Conservation (phyloP, 2,113 vertebrate species). For the Pitta sordida region DNA sequence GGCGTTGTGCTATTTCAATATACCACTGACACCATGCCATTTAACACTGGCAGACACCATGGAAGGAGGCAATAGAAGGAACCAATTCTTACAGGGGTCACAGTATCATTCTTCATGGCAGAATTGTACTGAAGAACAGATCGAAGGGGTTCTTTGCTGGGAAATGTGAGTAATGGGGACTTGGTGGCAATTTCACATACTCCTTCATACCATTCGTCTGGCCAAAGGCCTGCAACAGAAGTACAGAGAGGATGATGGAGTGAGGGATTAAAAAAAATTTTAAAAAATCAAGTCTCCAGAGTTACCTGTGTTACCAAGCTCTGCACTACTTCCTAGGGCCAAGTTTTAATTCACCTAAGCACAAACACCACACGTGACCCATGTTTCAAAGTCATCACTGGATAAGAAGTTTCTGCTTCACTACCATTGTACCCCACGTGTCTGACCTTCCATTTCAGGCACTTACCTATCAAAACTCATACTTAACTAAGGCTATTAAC, state of each 20-base stretch:
- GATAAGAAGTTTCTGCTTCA: background rate
- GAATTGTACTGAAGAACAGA: slow-evolving; percentile 98
- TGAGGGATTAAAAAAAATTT: background rate
- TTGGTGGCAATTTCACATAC: slow-evolving; percentile 97
- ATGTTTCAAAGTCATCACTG: background rate
- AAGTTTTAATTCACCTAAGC: background rate
- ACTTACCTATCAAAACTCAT: background rate
- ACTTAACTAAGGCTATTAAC: background rate
- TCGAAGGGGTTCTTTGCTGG: slow-evolving; percentile 92
- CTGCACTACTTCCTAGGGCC: background rate
- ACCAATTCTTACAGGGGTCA: slow-evolving; percentile 80
- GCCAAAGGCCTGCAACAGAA: slow-evolving; percentile 87
- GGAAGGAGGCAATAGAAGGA: background rate
- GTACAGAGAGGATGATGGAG: background rate
- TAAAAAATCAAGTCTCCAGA: background rate
- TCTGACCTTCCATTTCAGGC: background rate
- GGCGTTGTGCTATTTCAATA: background rate
- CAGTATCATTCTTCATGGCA: slow-evolving; percentile 95
- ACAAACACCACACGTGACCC: background rate
- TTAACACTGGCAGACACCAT: background rate
- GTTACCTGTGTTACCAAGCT: background rate
- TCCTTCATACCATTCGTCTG: slow-evolving; percentile 96
- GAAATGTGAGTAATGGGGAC: slow-evolving; percentile 93
- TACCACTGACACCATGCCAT: background rate
- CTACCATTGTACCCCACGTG: background rate